Evolutionary conservation across 2,888 invertebrate genomes (phyloP).

Genomic region (Eilema depressum): DNA sequence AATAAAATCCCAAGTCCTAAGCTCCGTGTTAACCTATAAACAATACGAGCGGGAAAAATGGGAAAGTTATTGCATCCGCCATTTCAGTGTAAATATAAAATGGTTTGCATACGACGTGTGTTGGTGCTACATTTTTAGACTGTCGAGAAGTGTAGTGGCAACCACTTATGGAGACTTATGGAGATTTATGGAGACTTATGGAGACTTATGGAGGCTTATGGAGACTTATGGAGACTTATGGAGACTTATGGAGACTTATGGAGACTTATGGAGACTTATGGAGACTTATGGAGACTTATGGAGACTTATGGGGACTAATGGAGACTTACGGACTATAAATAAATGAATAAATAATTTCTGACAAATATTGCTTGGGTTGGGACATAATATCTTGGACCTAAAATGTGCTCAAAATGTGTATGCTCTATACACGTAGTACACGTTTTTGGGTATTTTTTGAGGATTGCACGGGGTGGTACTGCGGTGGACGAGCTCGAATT

Average conservation of each 20-base stretch:
- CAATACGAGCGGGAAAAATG: slow-evolving; percentile 50
- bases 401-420: no score
- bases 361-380: no score
- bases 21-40: slow-evolving; percentile 35
- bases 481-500: no score
- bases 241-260: background rate
- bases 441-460: no score
- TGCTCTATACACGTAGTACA: no score
- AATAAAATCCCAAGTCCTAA: slow-evolving; percentile 26
- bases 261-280: background rate
- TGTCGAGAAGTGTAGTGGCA: slow-evolving; percentile 3
- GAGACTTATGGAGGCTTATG: background rate
- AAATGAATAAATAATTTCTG: background rate
- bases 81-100: slow-evolving; percentile 56
- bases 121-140: slow-evolving; percentile 28
- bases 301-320: background rate
- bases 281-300: background rate
- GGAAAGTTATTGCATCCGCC: slow-evolving; percentile 58
- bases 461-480: no score
- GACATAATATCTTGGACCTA: no score
- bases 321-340: background rate
- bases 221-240: background rate
- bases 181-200: no score
- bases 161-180: background rate
- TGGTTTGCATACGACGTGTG: slow-evolving; percentile 54